Base-by-base conservation (phyloP, 2,113 vertebrate species). In the Craseonycteris thonglongyai region DNA sequence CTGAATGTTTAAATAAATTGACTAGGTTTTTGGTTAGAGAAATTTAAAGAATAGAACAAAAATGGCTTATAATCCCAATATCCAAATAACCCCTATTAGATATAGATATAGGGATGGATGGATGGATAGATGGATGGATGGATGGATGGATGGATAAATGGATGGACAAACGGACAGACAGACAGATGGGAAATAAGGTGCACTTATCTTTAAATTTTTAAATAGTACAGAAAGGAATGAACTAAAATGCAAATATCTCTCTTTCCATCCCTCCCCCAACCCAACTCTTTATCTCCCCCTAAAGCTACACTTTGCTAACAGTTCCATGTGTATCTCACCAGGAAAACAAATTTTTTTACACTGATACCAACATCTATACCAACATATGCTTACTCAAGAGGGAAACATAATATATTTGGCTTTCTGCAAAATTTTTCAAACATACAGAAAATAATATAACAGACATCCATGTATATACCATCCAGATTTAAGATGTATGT, bases 371-470 rank as follows among this genome's bases (percentile, higher is more conserved):
- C 74, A 30, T 90, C 92, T 16, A 71, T 40, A 35, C 83, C n/a
- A 93, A 94, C 96, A 95, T 96, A 96, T 93, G 96, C 92, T 96
- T 80, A 84, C 93, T 95, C 95, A 93, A 79, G 95, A 96, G 89
- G 96, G 93, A 97, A 96, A 90, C 88, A 88, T 89, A 83, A 86
- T 56, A 66, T 95, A 92, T 72, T 95, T 96, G 93, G 95, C 95
- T 95, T 93, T 87, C 89, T 35, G 71, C 30, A 94, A 82, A 83
- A 33, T 91, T 96, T 75, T 90, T 88, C 87, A 87, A 95, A 96
- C 92, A 96, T 92, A 78, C 75, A 93, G 83, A 91, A 96, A 96
- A 88, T 93, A 95, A 88, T 94, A 59, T 93, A 90, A 91, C 89
- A 95, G 76, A 79, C 65, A 93, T 16, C 35, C 83, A 68, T 66